Evolutionary conservation across 2,888 invertebrate genomes (phyloP), one percentile per base, ranked within the genome.

Genomic region (Scaptomyza cyrtandrae): DNA sequence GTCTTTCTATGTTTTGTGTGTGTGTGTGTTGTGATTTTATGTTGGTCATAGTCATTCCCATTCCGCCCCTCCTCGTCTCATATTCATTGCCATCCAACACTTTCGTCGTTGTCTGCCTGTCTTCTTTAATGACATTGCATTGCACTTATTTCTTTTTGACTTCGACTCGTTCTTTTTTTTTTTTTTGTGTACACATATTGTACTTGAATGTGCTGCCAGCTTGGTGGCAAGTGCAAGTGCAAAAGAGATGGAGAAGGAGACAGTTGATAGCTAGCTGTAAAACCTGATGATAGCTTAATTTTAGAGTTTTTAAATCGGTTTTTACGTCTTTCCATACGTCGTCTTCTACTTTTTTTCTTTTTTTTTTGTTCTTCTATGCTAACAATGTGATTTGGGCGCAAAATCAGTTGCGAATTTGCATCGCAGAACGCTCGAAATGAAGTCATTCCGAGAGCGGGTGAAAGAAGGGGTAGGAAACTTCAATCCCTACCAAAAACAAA

Each of bases 281-380:
- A 88, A 84, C 71, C 89, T 88, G 87, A 88, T 85, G 87, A 84
- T 84, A 64, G 89, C 89, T 84, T 84, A 88, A 84, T 84, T 88
- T 84, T 81, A 87, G 82, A 87, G 89, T 81, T 85, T 84, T 88
- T 70, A 84, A 87, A 88, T 84, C 83, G 83, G 60, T 81, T 45
- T 81, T 63, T 72, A 68, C 72, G 78, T 75, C 55, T 52, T 86
- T 75, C 72, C 70, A 72, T 54, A 65, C 65, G 57, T 57, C 56
- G 62, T 45, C 44, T 9, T 19, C 54, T 10, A 6, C 3, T 10
- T 16, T 35, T 24, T n/a, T 19, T 33, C 10, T 27, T 13, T 31
- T n/a, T 39, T 24, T 24, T 11, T 33, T 33, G 10, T 9, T 41
- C 24, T 37, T 7, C 9, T 49, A 19, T 1, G 16, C 54, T 56